Conservation (phyloP, 2,797 vertebrate genomes). For the Crenuchus spilurus region DNA sequence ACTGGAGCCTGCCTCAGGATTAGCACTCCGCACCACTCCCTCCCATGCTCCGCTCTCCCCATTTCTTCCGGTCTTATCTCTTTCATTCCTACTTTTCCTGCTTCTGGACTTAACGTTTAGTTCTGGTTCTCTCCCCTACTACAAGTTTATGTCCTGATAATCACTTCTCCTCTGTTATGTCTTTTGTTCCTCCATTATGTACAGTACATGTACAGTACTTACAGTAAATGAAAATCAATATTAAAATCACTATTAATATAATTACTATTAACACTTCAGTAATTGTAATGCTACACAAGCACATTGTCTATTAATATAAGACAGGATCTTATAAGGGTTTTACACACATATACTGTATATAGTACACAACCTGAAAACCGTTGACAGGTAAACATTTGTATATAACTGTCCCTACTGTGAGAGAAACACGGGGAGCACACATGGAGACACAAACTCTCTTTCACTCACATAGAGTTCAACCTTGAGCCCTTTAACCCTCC, state of each 20-base stretch:
- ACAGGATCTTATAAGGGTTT: too few relatives aligned
- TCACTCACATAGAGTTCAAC: constrained; percentile 26
- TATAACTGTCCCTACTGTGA: too few relatives aligned
- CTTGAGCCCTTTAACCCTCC: constrained; percentile 65
- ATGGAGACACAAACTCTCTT: constrained; percentile 14
- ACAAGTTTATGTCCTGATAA: not conserved
- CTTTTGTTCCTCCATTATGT: not conserved
- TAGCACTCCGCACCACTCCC: constrained; percentile 72
- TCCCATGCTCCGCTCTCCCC: constrained; percentile 14
- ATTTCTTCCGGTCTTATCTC: constrained; percentile 22
- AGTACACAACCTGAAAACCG: too few relatives aligned
- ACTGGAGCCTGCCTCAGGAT: constrained; percentile 73
- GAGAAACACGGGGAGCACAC: too few relatives aligned
- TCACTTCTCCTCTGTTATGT: not conserved
- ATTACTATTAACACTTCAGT: too few relatives aligned
- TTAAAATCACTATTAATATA: too few relatives aligned
- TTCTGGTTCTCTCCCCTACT: not conserved
- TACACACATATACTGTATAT: too few relatives aligned
- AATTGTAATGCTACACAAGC: too few relatives aligned
- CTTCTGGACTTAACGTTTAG: not conserved
- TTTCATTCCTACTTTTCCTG: constrained; percentile 13
- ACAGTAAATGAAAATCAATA: too few relatives aligned
- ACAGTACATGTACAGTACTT: not conserved
- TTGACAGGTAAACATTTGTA: too few relatives aligned
- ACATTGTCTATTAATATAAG: too few relatives aligned